Evolutionary conservation across 2,797 vertebrate genomes (phyloP), one percentile per base, ranked within the genome.

Genomic region (Enteromius anoplus): DNA sequence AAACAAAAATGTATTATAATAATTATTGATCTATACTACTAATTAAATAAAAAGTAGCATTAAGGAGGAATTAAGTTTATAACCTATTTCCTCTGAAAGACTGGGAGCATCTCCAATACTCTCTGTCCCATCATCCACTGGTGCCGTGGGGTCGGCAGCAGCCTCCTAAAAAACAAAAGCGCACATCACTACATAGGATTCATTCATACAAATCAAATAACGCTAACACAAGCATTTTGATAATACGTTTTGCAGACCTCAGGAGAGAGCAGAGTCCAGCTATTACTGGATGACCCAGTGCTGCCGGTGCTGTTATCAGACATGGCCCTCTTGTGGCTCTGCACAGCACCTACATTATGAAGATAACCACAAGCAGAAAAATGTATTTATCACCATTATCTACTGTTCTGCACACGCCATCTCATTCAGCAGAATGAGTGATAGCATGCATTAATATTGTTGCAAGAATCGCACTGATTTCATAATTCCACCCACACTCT

Each of bases 241-340:
- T 8, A 23, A 32, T 11, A 23, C 32, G 23, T 66, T 77, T 26
- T 19, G 12, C 84, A 89, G 90, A 97, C 97, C 97, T 98, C 96
- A 0, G 95, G 89, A 49, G 95, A 95, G 0, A 96, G 93, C 77
- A 97, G 93, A 80, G 97, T 96, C 96, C 97, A 97, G 91, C 94
- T 96, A 90, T 95, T 94, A 73, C 93, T 95, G 0, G 95, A 93
- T 80, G 95, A 93, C 84, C 95, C 95, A 7, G 90, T 93, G 84
- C 94, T 94, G 75, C 94, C 94, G 8, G 92, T 92, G 86, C 91
- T 92, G 87, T 94, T 91, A 91, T 96, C 95, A 5, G 96, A 95
- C 97, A 99, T 99, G 80, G 89, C 89, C 92, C 91, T 81, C 92
- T 88, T 42, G 88, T 91, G 93, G 91, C 88, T 90, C 75, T 73